Base-by-base conservation (phyloP, 2,888 invertebrate species). In the Philonicus albiceps region DNA sequence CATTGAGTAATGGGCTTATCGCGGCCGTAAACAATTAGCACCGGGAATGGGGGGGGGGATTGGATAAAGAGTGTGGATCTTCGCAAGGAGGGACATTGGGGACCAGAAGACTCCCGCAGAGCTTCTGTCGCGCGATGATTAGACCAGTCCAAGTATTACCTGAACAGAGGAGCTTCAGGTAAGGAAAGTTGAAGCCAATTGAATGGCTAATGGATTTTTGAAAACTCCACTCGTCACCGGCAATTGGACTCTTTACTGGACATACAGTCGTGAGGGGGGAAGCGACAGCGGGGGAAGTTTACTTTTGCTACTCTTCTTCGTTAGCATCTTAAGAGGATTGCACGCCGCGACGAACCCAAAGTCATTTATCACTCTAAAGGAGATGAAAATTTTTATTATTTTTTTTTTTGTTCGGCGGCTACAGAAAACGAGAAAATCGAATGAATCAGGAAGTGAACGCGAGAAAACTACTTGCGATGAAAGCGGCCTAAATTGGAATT, bases 1-100 rank as follows among this genome's bases (percentile, higher is more conserved):
- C 87, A 87, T 87, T 85, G 85, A 84, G 86, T 87, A 87, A 87
- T 87, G 76, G 86, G 72, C 78, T 87, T 87, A 87, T 86, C 78
- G 40, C 85, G 64, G 49, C 73, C 74, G 76, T 72, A 85, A 85
- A 78, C 87, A 83, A 87, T 87, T 87, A 34, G 81, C 64, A 11
- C 22, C 22, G 16, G 49, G n/a, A n/a, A n/a, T n/a, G n/a, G n/a
- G n/a, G n/a, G n/a, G 53, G 72, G 30, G 75, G 8, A 74, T n/a
- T n/a, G n/a, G n/a, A n/a, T n/a, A n/a, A n/a, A n/a, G n/a, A 31
- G 31, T 53, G 49, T 31, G 49, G 19, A 6, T 31, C 49, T 27
- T 34, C n/a, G 22, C 27, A 16, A 27, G 53, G 80, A 80, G 53
- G 13, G 1, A 31, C 53, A n/a, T 2, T 16, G 22, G 40, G 55